These are phyloP conservation scores for Apodemia hepburni DNA, from an alignment of 2,888 invertebrate species.

Conservation along the genomic window DNA sequence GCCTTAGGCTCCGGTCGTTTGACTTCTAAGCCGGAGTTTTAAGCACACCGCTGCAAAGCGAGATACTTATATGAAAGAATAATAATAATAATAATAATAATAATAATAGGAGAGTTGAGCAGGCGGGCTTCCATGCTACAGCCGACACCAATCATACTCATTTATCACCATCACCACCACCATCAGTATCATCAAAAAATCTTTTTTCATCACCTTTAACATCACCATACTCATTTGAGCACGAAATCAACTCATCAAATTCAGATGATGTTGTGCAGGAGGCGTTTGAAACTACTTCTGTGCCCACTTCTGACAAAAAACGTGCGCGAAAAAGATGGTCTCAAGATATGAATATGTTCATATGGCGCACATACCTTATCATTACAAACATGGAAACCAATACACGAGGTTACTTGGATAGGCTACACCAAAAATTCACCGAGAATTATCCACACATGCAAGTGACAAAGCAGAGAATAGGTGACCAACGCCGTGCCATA, in stretches of 20 bases:
- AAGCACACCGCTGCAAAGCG: too few species aligned
- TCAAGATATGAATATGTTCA: slow-evolving; percentile 26
- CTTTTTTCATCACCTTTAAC: too few species aligned
- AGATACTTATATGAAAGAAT: too few species aligned
- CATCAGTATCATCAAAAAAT: too few species aligned
- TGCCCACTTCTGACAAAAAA: slow-evolving; percentile 23
- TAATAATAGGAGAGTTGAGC: slow-evolving; percentile 28
- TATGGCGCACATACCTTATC: slow-evolving; percentile 25
- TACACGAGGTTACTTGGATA: slow-evolving; percentile 18
- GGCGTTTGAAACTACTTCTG: slow-evolving; percentile 20
- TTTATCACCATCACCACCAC: too few species aligned
- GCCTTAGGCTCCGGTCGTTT: too few species aligned
- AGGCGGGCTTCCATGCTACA: slow-evolving; percentile 29
- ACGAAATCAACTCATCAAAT: background rate
- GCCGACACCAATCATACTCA: slow-evolving; percentile 14
- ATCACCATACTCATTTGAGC: too few species aligned
- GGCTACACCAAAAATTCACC: slow-evolving; percentile 27
- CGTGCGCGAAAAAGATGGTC: slow-evolving; percentile 27
- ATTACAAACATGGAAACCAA: too few species aligned
- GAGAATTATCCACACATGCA: slow-evolving; percentile 27
- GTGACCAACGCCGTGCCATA: slow-evolving; percentile 32
- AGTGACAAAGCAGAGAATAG: slow-evolving; percentile 30
- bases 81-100: too few species aligned
- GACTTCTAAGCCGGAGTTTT: too few species aligned
- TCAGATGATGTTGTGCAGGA: slow-evolving; percentile 22